Percentiles rank a stretch among this genome's conserved stretches.
phyloP scores from a whole-genome alignment of 1,140 invertebrate genomes.

The Aradophagus sp. region DNA sequence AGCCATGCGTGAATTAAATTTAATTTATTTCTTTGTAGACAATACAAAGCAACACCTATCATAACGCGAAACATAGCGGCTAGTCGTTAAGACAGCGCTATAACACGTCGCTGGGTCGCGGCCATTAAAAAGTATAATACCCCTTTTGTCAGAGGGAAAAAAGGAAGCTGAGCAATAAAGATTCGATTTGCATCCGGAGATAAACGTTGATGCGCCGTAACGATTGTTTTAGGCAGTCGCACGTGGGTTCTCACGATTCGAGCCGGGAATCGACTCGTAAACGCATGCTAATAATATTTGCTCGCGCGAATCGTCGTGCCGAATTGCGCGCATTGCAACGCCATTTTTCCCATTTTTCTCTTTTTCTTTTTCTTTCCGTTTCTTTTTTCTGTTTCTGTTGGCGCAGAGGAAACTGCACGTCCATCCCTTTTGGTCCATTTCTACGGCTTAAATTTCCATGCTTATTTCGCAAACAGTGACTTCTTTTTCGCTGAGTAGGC shows the following conservation, averaged over 20 bases:
- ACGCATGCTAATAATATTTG: conserved; percentile 68
- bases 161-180: conserved; percentile 40
- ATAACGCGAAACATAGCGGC: no score
- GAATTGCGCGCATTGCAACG: conserved; percentile 56
- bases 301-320: conserved; percentile 50
- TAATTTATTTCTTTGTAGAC: no score
- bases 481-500: conserved; percentile 32
- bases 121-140: conserved; percentile 35
- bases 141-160: no score
- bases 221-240: conserved; percentile 39
- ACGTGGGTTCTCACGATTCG: conserved; percentile 43
- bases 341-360: conserved; percentile 38
- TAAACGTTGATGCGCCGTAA: conserved; percentile 29
- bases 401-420: conserved; percentile 13
- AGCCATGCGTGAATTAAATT: no score
- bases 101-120: no score
- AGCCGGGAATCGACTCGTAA: conserved; percentile 42
- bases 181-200: conserved; percentile 31
- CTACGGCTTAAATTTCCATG: conserved; percentile 21
- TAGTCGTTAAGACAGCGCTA: no score
- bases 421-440: conserved; percentile 58
- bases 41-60: no score
- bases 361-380: no score
- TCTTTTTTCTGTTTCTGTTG: conserved; percentile 12
- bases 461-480: conserved; percentile 23